Evolutionary conservation across 53 echinoderm and acorn worm species (phyloP), one percentile per base, ranked within the genome.

Genomic region (Antedon mediterranea): DNA sequence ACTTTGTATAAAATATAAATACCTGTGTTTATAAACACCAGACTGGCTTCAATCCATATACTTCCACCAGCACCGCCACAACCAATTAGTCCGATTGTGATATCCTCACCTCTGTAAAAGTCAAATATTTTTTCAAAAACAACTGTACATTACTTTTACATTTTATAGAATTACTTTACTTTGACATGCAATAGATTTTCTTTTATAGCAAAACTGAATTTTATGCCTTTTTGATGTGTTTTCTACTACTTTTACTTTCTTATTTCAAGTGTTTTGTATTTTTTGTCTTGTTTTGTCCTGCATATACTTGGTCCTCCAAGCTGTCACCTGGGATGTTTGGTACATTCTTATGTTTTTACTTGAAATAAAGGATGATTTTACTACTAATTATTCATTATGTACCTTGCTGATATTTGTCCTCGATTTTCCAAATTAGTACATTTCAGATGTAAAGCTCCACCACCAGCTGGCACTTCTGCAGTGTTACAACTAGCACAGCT

Each of bases 51-150:
- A 28, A 93, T 80, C 83, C 87, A 83, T 74, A 93, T 81, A 83
- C 87, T 89, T 0, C 89, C 93, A 23, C 93, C 93, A 75, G 89
- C 90, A 14, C 85, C 93, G 31, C 93, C 93, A 13, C 87, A 89
- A 32, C n/a, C n/a, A n/a, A n/a, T n/a, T n/a, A n/a, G 89, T 78
- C 27, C 76, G 41, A 13, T 74, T 28, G 14, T 73, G 74, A 20
- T 88, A 82, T 82, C 76, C 43, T 85, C 81, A 29, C 91, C 91
- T 72, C 91, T 90, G 70, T 43, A n/a, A n/a, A n/a, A n/a, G n/a
- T n/a, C n/a, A n/a, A n/a, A n/a, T n/a, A n/a, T n/a, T n/a, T n/a
- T 73, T 82, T 30, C 34, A 28, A 31, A 43, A 57, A 82, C 29
- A 34, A 26, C n/a, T n/a, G n/a, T n/a, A n/a, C n/a, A n/a, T n/a